Evolutionary conservation across 1,140 invertebrate genomes (phyloP).

Genomic region (Steinernema feltiae): DNA sequence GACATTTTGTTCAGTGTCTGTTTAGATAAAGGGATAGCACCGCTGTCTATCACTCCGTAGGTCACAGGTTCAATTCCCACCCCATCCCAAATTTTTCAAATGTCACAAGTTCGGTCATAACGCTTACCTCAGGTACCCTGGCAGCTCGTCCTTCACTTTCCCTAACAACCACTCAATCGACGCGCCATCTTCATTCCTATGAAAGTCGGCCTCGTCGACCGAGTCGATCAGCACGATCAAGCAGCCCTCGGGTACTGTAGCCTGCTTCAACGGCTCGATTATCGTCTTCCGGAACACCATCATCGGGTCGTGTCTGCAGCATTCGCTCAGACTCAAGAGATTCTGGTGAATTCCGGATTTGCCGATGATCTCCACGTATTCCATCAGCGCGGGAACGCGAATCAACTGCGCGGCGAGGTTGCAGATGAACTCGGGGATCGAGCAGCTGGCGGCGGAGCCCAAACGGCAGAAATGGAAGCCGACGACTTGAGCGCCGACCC

Average conservation of each 20-base stretch:
- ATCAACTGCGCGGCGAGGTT: constrained; percentile 22
- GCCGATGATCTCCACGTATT: constrained; percentile 21
- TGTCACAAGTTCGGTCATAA: too few species aligned
- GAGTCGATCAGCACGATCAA: constrained; percentile 78
- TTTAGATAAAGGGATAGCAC: too few species aligned
- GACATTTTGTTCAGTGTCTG: too few species aligned
- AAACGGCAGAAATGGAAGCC: constrained; percentile 25
- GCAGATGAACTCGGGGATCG: constrained; percentile 28
- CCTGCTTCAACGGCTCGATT: constrained; percentile 21
- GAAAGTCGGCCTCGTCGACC: constrained; percentile 89
- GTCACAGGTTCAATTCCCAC: too few species aligned
- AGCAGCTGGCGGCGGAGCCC: constrained; percentile 19
- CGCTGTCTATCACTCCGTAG: too few species aligned
- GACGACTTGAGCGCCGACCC: constrained; percentile 25
- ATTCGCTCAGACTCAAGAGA: constrained; percentile 24
- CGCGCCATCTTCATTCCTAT: constrained; percentile 81
- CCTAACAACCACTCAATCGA: constrained; percentile 82
- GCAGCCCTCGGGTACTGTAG: constrained; percentile 19
- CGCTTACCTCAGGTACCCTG: constrained; percentile 82
- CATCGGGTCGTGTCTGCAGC: constrained; percentile 20
- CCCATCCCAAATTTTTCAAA: too few species aligned
- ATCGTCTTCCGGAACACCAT: constrained; percentile 28
- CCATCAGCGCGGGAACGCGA: constrained; percentile 10
- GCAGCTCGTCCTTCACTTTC: constrained; percentile 75
- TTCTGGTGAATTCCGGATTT: constrained; percentile 16